phyloP scores from a whole-genome alignment of 2,888 invertebrate species.

The Drosophila quinaria region DNA sequence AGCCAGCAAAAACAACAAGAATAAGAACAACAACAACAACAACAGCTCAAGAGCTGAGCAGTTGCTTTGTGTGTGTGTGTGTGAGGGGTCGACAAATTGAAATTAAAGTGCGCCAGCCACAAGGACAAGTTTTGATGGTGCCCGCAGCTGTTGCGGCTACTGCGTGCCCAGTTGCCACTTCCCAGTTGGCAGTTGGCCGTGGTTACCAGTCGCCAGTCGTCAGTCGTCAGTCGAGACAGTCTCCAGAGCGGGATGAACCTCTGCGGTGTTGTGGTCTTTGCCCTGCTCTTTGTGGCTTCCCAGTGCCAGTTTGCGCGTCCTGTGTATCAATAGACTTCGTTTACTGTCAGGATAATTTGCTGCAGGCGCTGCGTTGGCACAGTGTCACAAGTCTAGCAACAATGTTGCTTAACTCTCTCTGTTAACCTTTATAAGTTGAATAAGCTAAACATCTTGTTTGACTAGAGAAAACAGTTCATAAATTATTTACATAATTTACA shows the following conservation, averaged over 20 bases:
- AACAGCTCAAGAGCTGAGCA: conserved; percentile 16
- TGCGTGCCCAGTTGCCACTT: conserved; percentile 41
- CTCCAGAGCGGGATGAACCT: conserved; percentile 48
- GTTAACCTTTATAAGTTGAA: neutral
- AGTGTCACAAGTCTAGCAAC: conserved; percentile 30
- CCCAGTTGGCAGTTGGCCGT: conserved; percentile 25
- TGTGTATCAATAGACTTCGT: conserved; percentile 70
- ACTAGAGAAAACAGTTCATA: too few relatives aligned
- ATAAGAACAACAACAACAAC: conserved; percentile 10
- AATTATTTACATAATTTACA: too few relatives aligned
- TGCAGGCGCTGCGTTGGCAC: conserved; percentile 32
- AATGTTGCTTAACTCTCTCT: neutral
- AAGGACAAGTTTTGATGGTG: conserved; percentile 76
- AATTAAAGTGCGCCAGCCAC: conserved; percentile 77
- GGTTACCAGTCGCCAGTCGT: conserved; percentile 14
- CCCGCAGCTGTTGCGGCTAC: conserved; percentile 71
- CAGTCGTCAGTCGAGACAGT: conserved; percentile 18
- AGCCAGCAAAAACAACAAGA: conserved; percentile 32
- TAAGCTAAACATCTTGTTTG: neutral
- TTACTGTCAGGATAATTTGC: conserved; percentile 56
- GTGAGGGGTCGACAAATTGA: conserved; percentile 65
- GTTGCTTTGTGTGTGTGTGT: conserved; percentile 1
- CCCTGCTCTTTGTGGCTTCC: conserved; percentile 56
- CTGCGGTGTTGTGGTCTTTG: conserved; percentile 67
- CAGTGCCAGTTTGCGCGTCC: conserved; percentile 37